These are phyloP conservation scores for Planiliza haematocheilus DNA, from an alignment of 2,113 vertebrate species.

Conservation along the genomic window DNA sequence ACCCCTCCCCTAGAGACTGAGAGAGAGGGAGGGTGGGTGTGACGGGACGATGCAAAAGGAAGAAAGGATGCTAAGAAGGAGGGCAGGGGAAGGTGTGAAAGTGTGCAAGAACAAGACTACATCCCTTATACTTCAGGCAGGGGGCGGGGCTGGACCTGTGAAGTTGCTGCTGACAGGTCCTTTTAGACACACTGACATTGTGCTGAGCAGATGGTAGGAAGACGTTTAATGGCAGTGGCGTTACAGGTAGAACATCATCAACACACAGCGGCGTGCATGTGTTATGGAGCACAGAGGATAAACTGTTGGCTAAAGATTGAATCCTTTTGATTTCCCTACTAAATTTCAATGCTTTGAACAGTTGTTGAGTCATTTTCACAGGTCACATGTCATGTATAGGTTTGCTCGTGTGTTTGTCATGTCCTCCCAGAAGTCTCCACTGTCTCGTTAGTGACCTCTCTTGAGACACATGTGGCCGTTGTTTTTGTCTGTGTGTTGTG, in stretches of 20 bases:
- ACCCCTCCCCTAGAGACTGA: slow-evolving; percentile 57
- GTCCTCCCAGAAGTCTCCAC: slow-evolving; percentile 23
- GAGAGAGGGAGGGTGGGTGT: slow-evolving; percentile 29
- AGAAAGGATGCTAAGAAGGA: slow-evolving; percentile 37
- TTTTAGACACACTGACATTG: slow-evolving; percentile 24
- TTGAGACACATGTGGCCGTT: slow-evolving; percentile 14
- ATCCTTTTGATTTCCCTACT: not conserved
- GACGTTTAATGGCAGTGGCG: slow-evolving; percentile 18
- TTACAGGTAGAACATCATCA: slow-evolving; percentile 28
- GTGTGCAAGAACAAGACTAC: slow-evolving; percentile 36
- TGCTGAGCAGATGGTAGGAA: slow-evolving; percentile 36
- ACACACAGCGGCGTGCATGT: not conserved
- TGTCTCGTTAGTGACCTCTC: slow-evolving; percentile 16
- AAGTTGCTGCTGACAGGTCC: slow-evolving; percentile 37
- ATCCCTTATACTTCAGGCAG: slow-evolving; percentile 24
- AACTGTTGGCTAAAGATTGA: not conserved
- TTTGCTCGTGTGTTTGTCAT: slow-evolving; percentile 11
- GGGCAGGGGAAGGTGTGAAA: slow-evolving; percentile 55
- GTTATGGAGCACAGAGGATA: not conserved
- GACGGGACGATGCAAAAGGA: slow-evolving; percentile 26
- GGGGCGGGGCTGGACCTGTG: slow-evolving; percentile 6
- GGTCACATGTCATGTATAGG: not conserved
- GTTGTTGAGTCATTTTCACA: not conserved
- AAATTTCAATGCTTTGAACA: not conserved
- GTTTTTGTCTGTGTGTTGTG: slow-evolving; percentile 7